phyloP scores from a whole-genome alignment of 2,888 invertebrate genomes.

The Pseudococcus viburni region DNA sequence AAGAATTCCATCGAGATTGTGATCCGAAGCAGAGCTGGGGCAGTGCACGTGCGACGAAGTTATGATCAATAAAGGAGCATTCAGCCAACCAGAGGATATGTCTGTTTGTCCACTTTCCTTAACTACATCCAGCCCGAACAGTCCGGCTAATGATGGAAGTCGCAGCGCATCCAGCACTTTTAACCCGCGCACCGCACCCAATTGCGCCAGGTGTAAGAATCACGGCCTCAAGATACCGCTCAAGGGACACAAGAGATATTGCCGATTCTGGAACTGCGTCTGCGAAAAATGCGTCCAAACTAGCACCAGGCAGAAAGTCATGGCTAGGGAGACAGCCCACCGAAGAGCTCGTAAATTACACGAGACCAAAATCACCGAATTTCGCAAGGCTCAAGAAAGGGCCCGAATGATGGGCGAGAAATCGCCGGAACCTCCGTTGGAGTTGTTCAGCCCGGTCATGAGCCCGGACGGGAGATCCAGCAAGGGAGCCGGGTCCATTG shows the following conservation, averaged over 20 bases:
- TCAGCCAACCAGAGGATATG: conserved; percentile 47
- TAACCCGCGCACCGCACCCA: conserved; percentile 83
- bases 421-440: conserved; percentile 58
- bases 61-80: conserved; percentile 53
- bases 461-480: conserved; percentile 34
- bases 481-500: not conserved
- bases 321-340: conserved; percentile 90
- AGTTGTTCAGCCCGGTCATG: conserved; percentile 53
- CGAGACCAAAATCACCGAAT: conserved; percentile 72
- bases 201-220: conserved; percentile 93
- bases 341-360: conserved; percentile 89
- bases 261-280: conserved; percentile 85
- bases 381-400: conserved; percentile 27
- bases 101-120: conserved; percentile 56
- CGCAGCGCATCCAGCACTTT: conserved; percentile 70
- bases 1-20: too few species aligned
- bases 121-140: conserved; percentile 53
- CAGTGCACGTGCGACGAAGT: not conserved
- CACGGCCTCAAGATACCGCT: conserved; percentile 90
- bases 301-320: conserved; percentile 88
- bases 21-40: too few species aligned
- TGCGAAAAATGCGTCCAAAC: conserved; percentile 91
- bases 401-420: conserved; percentile 59
- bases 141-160: conserved; percentile 56
- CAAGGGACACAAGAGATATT: conserved; percentile 94